phyloP scores from a whole-genome alignment of 2,888 invertebrate species.

The Melanchra persicariae region DNA sequence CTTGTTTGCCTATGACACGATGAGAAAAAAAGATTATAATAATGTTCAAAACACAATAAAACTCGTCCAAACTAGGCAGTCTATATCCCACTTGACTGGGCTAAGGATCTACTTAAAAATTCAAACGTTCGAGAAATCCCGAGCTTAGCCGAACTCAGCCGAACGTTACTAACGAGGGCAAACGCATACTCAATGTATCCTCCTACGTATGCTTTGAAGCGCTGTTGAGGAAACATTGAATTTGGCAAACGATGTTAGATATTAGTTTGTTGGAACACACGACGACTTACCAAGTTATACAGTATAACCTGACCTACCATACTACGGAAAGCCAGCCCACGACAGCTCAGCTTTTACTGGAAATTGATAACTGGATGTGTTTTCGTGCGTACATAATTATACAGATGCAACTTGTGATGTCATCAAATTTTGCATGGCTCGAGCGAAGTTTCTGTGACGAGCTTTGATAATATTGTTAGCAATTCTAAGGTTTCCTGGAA shows the following conservation, averaged over 20 bases:
- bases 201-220: slow-evolving; percentile 7
- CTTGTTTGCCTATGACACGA: no score
- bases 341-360: background rate
- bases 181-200: slow-evolving; percentile 17
- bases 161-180: slow-evolving; percentile 35
- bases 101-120: slow-evolving; percentile 18
- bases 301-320: background rate
- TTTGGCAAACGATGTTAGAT: slow-evolving; percentile 39
- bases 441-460: background rate
- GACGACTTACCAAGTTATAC: background rate
- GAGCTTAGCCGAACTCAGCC: slow-evolving; percentile 22
- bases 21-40: background rate
- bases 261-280: slow-evolving; percentile 12
- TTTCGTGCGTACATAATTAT: background rate
- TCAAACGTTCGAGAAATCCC: background rate
- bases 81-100: background rate
- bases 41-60: no score
- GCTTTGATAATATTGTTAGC: slow-evolving; percentile 1
- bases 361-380: background rate
- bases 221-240: slow-evolving; percentile 37
- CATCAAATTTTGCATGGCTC: background rate
- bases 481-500: background rate
- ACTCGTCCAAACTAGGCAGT: background rate
- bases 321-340: background rate
- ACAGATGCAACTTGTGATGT: slow-evolving; percentile 21